Base-by-base conservation (phyloP, 2,113 vertebrate species). In the Nesogale talazaci region DNA sequence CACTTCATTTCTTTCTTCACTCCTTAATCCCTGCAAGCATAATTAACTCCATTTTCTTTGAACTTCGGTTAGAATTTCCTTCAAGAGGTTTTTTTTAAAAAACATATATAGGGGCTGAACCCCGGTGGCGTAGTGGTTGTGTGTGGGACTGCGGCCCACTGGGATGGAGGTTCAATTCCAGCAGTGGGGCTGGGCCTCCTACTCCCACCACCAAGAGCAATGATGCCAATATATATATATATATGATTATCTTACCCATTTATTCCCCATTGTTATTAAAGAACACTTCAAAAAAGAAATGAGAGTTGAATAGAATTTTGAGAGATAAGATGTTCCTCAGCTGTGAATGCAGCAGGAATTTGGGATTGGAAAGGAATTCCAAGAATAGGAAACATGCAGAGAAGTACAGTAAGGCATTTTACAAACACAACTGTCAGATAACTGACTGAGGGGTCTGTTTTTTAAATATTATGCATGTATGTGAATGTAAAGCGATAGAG, bases 261-360 rank as follows among this genome's bases (percentile, higher is more conserved):
- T 75, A 78, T 69, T 93, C 92, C 17, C n/a, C 17, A 9, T 77
- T 77, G 87, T 38, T 88, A 17, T 52, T 75, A 34, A n/a, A 46
- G 19, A 85, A 92, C 1, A 83, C 34, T 86, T 89, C 86, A 92
- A 85, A 90, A 29, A 91, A 69, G 2, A 86, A 29, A 14, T 46
- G n/a, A 69, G 63, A 78, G 20, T 70, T 75, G 16, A 38, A 38
- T 70, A 46, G 23, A 86, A 67, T 59, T 94, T 83, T 72, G 38
- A 81, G 87, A 91, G 40, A 67, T 38, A 20, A 67, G 16, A 8
- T 65, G 6, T 31, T 70, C 23, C 69, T 16, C 16, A 59, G 27
- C 17, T 46, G 1, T 78, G 46, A 12, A 52, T 52, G 69, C 16
- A 34, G 42, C 29, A 10, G 46, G 25, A 75, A 91, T 81, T 29